Conservation (phyloP, 2,888 invertebrate species). For the Dilophus febrilis region DNA sequence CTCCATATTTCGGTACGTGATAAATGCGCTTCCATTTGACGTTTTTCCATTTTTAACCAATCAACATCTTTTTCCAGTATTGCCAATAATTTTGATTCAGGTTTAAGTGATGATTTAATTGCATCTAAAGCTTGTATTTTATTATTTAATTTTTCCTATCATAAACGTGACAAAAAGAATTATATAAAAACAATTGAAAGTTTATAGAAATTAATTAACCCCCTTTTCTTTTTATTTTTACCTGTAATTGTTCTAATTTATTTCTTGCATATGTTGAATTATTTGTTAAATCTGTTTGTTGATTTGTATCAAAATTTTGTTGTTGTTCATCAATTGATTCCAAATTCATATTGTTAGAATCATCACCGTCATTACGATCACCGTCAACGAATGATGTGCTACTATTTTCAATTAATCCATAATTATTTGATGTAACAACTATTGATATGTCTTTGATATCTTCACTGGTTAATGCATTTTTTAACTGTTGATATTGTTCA, state of each 20-base stretch:
- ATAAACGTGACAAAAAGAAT: neutral
- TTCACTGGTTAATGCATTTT: conserved; percentile 26
- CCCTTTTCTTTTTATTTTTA: conserved; percentile 26
- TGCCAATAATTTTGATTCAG: conserved; percentile 62
- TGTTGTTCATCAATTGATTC: conserved; percentile 25
- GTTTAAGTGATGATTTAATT: conserved; percentile 60
- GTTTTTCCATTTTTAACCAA: conserved; percentile 60
- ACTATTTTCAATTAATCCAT: conserved; percentile 6
- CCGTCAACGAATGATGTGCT: no score
- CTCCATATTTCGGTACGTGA: conserved; percentile 79
- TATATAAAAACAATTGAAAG: neutral
- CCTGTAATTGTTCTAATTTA: conserved; percentile 68
- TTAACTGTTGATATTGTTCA: conserved; percentile 55
- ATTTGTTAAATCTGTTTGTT: conserved; percentile 44
- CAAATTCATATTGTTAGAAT: conserved; percentile 34
- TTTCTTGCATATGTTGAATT: conserved; percentile 67
- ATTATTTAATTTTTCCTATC: conserved; percentile 63
- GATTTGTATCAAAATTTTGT: neutral
- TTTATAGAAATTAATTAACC: neutral
- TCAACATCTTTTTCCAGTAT: conserved; percentile 73
- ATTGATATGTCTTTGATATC: conserved; percentile 30
- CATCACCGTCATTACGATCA: no score
- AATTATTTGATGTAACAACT: conserved; percentile 7
- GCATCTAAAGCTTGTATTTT: conserved; percentile 71
- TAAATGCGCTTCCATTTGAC: conserved; percentile 68